Evolutionary conservation across 1,140 invertebrate genomes (phyloP).

Genomic region (Cyphomyrmex costatus): DNA sequence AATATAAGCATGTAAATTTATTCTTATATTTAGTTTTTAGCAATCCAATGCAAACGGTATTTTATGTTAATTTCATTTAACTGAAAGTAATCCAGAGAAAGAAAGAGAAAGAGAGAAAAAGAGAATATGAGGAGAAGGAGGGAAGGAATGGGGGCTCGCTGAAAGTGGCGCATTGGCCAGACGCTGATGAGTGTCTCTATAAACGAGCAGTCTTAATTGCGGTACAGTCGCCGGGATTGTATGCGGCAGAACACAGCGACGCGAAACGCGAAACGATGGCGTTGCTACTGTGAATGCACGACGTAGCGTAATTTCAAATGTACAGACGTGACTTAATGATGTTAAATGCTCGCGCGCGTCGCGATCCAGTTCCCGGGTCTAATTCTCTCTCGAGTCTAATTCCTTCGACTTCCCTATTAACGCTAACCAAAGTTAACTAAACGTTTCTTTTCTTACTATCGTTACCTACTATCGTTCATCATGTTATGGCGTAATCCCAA

Average conservation of each 20-base stretch:
- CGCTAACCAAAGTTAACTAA: slow-evolving; percentile 41
- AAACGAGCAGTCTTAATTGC: slow-evolving; percentile 55
- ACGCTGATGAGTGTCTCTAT: slow-evolving; percentile 52
- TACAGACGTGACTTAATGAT: slow-evolving; percentile 58
- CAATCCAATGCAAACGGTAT: slow-evolving; percentile 18
- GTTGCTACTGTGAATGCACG: slow-evolving; percentile 48
- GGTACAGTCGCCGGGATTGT: slow-evolving; percentile 37
- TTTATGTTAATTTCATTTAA: slow-evolving; percentile 45
- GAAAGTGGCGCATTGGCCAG: slow-evolving; percentile 47
- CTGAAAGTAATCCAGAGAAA: slow-evolving; percentile 2
- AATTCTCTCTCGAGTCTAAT: slow-evolving; percentile 30
- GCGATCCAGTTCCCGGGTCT: slow-evolving; percentile 40
- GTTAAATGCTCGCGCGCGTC: slow-evolving; percentile 49
- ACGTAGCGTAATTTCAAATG: slow-evolving; percentile 50
- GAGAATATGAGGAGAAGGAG: background rate
- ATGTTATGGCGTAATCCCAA: background rate
- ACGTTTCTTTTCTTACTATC: slow-evolving; percentile 24
- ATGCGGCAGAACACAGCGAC: slow-evolving; percentile 10
- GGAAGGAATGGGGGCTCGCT: background rate
- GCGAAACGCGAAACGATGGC: slow-evolving; percentile 46
- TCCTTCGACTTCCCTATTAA: slow-evolving; percentile 30
- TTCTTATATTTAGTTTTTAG: slow-evolving; percentile 19
- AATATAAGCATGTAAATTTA: background rate
- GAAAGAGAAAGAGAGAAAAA: background rate
- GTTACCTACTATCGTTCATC: background rate